These are phyloP conservation scores for Sarcophaga peregrina DNA, from an alignment of 1,140 invertebrate genomes.

Conservation along the genomic window DNA sequence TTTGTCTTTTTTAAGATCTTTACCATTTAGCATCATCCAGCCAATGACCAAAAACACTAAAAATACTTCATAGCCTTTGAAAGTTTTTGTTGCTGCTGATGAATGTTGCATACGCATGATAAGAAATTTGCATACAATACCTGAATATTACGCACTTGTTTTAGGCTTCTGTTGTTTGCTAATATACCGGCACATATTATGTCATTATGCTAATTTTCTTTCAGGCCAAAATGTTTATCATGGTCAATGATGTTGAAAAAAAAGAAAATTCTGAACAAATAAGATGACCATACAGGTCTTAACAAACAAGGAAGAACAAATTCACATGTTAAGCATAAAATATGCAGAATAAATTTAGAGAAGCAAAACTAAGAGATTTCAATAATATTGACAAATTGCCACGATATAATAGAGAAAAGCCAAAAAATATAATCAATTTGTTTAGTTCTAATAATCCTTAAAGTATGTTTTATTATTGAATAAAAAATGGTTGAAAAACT, in stretches of 20 bases:
- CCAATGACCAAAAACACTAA: not conserved
- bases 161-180: not conserved
- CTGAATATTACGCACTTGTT: not conserved
- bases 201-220: not conserved
- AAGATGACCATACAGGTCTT: not conserved
- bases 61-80: not conserved
- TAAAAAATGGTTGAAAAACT: too few relatives aligned
- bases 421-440: too few relatives aligned
- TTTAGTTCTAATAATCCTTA: too few relatives aligned
- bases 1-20: too few relatives aligned
- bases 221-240: not conserved
- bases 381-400: not conserved
- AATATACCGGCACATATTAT: not conserved
- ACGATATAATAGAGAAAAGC: too few relatives aligned
- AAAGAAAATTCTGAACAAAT: not conserved
- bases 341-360: not conserved
- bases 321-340: not conserved
- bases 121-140: constrained; percentile 5
- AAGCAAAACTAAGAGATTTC: not conserved
- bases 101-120: not conserved
- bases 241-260: not conserved
- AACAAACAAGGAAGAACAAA: constrained; percentile 3
- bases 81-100: not conserved
- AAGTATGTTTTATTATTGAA: too few relatives aligned
- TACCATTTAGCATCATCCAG: too few relatives aligned